Conservation (phyloP, 2,113 vertebrate species). For the Aegypius monachus region DNA sequence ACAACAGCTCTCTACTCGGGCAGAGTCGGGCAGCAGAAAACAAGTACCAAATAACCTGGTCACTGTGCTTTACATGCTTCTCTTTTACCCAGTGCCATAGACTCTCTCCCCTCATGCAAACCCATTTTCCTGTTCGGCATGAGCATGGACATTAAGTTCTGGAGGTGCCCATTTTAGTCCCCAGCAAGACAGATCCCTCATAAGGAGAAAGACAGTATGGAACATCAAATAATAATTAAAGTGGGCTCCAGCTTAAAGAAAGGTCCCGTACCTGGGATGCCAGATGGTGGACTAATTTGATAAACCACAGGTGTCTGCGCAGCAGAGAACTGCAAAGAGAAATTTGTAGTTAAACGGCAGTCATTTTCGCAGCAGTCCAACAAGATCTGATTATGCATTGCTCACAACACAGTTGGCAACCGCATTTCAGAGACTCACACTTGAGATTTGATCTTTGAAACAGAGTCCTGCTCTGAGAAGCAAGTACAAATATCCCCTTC, state of each 20-base stretch:
- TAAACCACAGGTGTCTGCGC: constrained; percentile 70
- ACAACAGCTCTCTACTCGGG: neutral
- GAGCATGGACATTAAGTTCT: neutral
- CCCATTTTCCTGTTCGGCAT: neutral
- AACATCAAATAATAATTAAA: neutral
- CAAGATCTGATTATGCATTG: neutral
- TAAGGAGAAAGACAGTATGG: neutral
- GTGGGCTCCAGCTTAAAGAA: neutral
- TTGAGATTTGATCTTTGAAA: neutral
- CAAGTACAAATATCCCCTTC: neutral
- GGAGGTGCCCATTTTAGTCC: neutral
- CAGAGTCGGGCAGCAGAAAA: neutral
- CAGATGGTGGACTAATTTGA: constrained; percentile 66
- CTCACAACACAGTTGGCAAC: neutral
- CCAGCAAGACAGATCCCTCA: neutral
- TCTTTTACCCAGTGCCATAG: neutral
- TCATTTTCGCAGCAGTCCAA: neutral
- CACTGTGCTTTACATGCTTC: neutral
- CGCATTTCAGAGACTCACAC: neutral
- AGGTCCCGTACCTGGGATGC: constrained; percentile 71
- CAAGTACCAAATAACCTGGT: neutral
- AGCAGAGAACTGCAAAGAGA: constrained; percentile 71
- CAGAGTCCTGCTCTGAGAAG: neutral
- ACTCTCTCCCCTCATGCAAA: neutral
- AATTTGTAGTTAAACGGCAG: neutral